phyloP scores from a whole-genome alignment of 92 coral and sea anemone genomes.

The Porites lobata region DNA sequence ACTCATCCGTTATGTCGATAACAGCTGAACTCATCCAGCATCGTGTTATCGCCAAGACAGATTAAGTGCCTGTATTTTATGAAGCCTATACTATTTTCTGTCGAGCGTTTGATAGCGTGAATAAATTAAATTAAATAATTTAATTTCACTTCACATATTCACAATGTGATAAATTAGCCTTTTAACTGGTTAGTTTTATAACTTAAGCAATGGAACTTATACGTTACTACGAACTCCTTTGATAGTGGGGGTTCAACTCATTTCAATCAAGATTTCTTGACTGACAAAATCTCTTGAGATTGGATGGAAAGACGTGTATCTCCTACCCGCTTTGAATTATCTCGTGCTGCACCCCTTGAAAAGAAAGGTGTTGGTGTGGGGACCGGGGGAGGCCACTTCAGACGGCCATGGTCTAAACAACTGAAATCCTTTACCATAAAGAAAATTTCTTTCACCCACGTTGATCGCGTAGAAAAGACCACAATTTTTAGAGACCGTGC shows the following conservation, averaged over 20 bases:
- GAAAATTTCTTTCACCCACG: neutral
- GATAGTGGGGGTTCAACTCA: too few species aligned
- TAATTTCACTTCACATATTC: neutral
- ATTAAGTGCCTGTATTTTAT: neutral
- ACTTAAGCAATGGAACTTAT: too few species aligned
- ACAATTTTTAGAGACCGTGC: neutral
- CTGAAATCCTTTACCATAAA: neutral
- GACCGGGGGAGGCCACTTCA: neutral
- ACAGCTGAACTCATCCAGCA: neutral
- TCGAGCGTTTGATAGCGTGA: neutral
- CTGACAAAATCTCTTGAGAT: too few species aligned
- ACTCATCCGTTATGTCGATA: neutral
- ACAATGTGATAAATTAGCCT: constrained; percentile 3
- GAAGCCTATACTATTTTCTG: neutral
- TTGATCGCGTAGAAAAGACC: neutral
- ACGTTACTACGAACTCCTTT: neutral
- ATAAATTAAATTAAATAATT: constrained; percentile 21
- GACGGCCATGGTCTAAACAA: too few species aligned
- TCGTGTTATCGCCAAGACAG: neutral
- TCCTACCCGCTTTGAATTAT: too few species aligned
- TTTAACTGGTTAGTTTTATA: neutral
- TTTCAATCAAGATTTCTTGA: neutral
- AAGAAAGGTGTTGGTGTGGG: neutral
- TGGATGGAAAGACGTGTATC: too few species aligned
- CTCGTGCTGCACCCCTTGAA: neutral